Evolutionary conservation across 2,797 vertebrate genomes (phyloP).

Genomic region (Mionectes olivaceus): DNA sequence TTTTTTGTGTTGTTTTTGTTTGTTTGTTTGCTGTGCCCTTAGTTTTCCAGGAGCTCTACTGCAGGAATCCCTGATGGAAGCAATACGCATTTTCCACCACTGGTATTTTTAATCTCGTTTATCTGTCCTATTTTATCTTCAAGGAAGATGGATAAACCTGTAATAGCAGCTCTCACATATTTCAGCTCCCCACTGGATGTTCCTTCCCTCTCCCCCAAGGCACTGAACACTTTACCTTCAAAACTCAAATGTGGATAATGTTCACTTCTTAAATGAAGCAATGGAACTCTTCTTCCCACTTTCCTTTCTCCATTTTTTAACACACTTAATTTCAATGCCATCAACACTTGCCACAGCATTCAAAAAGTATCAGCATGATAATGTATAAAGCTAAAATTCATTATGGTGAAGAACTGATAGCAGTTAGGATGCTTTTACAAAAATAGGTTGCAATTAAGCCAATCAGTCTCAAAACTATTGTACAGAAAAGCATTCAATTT

Average conservation of each 20-base stretch:
- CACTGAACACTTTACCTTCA: neutral
- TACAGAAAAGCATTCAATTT: neutral
- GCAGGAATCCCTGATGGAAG: neutral
- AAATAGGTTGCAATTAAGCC: neutral
- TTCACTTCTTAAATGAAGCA: neutral
- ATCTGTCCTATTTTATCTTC: neutral
- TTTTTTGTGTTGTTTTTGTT: too few species aligned
- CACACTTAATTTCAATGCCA: neutral
- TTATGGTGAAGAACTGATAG: neutral
- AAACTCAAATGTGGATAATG: neutral
- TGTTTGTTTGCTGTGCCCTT: neutral
- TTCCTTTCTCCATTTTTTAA: neutral
- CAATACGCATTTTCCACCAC: neutral
- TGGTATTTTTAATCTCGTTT: accelerated
- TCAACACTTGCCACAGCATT: neutral
- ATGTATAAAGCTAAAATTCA: neutral
- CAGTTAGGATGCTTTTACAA: neutral
- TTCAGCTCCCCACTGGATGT: neutral
- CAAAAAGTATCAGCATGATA: conserved; percentile 21
- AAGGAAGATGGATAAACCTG: neutral
- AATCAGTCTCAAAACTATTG: neutral
- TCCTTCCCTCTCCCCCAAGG: neutral
- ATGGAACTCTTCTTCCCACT: neutral
- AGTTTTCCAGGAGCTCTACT: neutral
- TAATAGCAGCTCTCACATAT: neutral